Evolutionary conservation across 2,797 vertebrate genomes (phyloP), one percentile per base, ranked within the genome.

Genomic region (Nasua narica): DNA sequence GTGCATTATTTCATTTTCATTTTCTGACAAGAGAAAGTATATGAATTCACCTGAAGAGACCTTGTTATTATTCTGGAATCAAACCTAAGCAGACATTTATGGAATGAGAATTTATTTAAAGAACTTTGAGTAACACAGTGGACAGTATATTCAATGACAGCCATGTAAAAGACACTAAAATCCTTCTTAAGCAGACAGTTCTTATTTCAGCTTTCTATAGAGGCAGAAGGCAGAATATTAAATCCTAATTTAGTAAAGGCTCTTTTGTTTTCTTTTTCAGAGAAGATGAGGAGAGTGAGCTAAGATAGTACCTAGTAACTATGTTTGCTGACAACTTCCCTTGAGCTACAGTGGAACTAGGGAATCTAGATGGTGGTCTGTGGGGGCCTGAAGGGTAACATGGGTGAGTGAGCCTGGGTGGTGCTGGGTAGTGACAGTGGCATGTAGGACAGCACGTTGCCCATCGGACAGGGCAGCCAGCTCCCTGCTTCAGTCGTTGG

Each of bases 21-120:
- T 95, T 96, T 95, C 48, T 95, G 48, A 94, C 65, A 96, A 77
- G 32, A 87, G 84, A 96, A 97, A 92, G 37, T 79, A 58, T 87
- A 78, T 52, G 32, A 48, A 84, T 77, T 96, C 40, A 93, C 48
- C 56, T 62, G 54, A 83, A 93, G 54, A 94, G 52, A 89, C 52
- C 10, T 93, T 79, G 84, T 95, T 94, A 81, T 87, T 60, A 87
- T 96, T 96, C 70, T 86, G 37, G 43, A 97, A 83, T 96, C 85
- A 97, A 95, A 87, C 27, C 60, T 93, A 94, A 84, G 74, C 62
- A 84, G 91, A 96, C 65, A 89, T 94, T 95, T 93, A 58, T 85
- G 90, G 83, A 94, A 88, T 87, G 21, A 90, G 48, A 86, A 94
- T 96, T 94, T 97, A 89, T 91, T 89, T 87, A 95, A 84, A 95